Evolutionary conservation across 2,797 vertebrate genomes (phyloP).

Genomic region (Lates japonicus): DNA sequence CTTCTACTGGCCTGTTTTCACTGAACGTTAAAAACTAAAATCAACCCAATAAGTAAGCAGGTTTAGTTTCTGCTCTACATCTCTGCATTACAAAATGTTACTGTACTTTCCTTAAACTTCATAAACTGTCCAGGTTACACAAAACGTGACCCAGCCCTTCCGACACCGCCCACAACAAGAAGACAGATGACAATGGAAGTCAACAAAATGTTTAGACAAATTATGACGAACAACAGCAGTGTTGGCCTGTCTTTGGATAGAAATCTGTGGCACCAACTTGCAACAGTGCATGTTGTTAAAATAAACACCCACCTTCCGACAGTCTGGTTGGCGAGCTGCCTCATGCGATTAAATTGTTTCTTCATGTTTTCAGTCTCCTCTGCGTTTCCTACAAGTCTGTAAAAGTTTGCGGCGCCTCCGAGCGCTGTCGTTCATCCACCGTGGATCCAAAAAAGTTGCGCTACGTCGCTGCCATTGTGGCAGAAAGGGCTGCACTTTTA

Average conservation of each 20-base stretch:
- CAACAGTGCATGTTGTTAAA: neutral
- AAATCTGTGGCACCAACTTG: neutral
- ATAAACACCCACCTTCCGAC: slow-evolving; percentile 91
- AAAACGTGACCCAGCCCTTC: slow-evolving; percentile 42
- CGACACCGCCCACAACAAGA: slow-evolving; percentile 55
- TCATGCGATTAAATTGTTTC: slow-evolving; percentile 98
- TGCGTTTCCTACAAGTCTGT: slow-evolving; percentile 34
- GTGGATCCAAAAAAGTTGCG: slow-evolving; percentile 57
- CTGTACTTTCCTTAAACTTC: neutral
- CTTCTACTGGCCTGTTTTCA: neutral
- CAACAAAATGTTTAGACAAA: neutral
- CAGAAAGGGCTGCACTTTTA: slow-evolving; percentile 33
- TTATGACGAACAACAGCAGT: neutral
- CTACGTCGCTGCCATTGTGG: slow-evolving; percentile 82
- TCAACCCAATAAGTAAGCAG: neutral
- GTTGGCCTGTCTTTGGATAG: no score
- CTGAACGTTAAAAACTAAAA: neutral
- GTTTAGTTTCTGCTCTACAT: neutral
- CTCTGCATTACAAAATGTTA: neutral
- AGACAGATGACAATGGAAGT: slow-evolving; percentile 18
- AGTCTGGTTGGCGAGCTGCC: slow-evolving; percentile 97
- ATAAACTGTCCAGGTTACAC: slow-evolving; percentile 11
- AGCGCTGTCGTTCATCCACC: slow-evolving; percentile 57
- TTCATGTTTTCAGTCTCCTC: slow-evolving; percentile 86
- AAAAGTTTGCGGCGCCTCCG: slow-evolving; percentile 63